Percentiles rank a stretch among this genome's conserved stretches.
Conservation (phyloP, 2,888 invertebrate species). For the Crematogaster levior region DNA sequence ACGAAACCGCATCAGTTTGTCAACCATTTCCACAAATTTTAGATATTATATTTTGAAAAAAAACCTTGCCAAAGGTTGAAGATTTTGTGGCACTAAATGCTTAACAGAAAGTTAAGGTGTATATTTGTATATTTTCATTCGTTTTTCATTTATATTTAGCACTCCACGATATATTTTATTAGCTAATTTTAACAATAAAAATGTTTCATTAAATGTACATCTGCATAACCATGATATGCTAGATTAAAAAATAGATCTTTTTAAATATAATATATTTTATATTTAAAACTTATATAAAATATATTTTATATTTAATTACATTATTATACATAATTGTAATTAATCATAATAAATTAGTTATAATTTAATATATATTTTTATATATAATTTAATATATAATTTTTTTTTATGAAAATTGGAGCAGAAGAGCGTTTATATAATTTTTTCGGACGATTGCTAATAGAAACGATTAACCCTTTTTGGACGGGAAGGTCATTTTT, state of each 20-base stretch:
- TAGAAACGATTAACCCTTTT: not conserved
- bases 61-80: not conserved
- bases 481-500: too few species aligned
- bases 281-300: too few species aligned
- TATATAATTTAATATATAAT: too few species aligned
- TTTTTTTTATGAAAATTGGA: not conserved
- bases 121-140: not conserved
- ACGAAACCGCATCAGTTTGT: constrained; percentile 53
- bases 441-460: not conserved
- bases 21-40: constrained; percentile 45
- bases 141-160: not conserved
- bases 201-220: not conserved
- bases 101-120: not conserved
- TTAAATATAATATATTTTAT: too few species aligned
- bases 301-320: not conserved
- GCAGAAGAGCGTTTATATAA: not conserved
- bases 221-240: not conserved
- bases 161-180: not conserved
- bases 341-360: constrained; percentile 1
- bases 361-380: too few species aligned
- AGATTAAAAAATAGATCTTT: not conserved
- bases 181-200: not conserved
- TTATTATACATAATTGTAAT: too few species aligned
- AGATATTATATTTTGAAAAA: constrained; percentile 6
- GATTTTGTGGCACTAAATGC: not conserved